Base-by-base conservation (phyloP, 2,797 vertebrate species). In the Okamejei kenojei region DNA sequence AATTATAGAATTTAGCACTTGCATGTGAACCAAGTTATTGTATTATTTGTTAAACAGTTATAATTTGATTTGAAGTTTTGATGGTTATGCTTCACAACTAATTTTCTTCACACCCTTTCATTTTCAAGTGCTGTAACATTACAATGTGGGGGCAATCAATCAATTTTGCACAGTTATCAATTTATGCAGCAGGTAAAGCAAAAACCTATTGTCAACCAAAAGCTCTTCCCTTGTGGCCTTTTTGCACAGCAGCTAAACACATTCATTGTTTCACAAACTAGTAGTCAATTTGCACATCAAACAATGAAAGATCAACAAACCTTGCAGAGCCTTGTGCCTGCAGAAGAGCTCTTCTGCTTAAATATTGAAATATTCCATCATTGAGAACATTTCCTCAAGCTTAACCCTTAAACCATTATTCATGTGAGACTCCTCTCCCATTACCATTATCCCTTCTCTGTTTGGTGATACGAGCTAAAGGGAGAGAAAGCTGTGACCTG, bases 211-310 rank as follows among this genome's bases (percentile, higher is more conserved):
- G 38, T 23, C 15, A 74, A 91, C 21, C 88, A 13, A 73, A 73
- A 38, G 7, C 10, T 29, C 9, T 91, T 91, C 90, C 68, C 65
- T 73, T 29, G 71, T 1, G 19, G 23, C 15, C 68, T 71, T 63
- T 63, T 73, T 10, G 32, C 21, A 45, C 32, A 73, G 68, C 68
- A 23, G 38, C 19, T 38, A 45, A 35, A 54, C 32, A 13, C 26
- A 13, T 35, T 90, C 35, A 90, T 90, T 90, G 88, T 73, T 29
- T 91, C 68, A 90, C 86, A 68, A 68, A 35, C 63, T 23, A 45
- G 19, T 73, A 21, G 15, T 73, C 88, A 45, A 45, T 91, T 91
- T 73, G 32, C 68, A 90, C 17, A 74, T 74, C 90, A 71, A 32
- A 26, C 32, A 90, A 23, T 7, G 71, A 15, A 91, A 45, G 32